Base-by-base conservation (phyloP, 2,113 vertebrate species). In the Tupaia chinensis region DNA sequence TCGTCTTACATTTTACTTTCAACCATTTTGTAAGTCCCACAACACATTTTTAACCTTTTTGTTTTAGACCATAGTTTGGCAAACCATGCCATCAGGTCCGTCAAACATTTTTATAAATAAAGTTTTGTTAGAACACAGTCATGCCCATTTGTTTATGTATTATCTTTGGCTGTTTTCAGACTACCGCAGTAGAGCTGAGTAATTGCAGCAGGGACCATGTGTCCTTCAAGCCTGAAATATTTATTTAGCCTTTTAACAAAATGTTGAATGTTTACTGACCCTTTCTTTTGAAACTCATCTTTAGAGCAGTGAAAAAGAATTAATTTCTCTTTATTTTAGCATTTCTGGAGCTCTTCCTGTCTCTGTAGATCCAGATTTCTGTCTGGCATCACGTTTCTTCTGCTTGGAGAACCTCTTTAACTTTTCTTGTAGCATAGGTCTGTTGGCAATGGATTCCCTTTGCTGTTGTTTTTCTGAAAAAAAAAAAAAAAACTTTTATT, bases 331-430 rank as follows among this genome's bases (percentile, higher is more conserved):
- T 92, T 19, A 32, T 80, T 74, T 94, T 72, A 84, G 73, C 27
- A 69, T 91, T 93, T 88, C 82, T 91, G 54, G 29, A n/a, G n/a
- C 20, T 84, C 7, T 56, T 68, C 72, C 13, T 88, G 93, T 81
- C 29, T 80, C 61, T 79, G 22, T 65, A n/a, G 34, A 60, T 72
- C 23, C n/a, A n/a, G 85, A 34, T 72, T 94, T 91, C 68, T 76
- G 22, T 69, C 70, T 87, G 58, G 53, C 16, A 25, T 17, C 22
- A 53, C 44, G 23, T 77, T 74, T n/a, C 34, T 90, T 66, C 34
- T 77, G 54, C 69, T 73, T 60, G 19, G 54, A 93, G 56, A 88
- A 81, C 9, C 70, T 56, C 73, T 79, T 63, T 88, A 34, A 77
- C 74, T 66, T 91, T 85, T 89, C 73, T 89, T 74, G 9, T 14